Percentiles rank a stretch among this genome's conserved stretches.
phyloP scores from a whole-genome alignment of 2,113 vertebrate species.

The Sciurus niger region DNA sequence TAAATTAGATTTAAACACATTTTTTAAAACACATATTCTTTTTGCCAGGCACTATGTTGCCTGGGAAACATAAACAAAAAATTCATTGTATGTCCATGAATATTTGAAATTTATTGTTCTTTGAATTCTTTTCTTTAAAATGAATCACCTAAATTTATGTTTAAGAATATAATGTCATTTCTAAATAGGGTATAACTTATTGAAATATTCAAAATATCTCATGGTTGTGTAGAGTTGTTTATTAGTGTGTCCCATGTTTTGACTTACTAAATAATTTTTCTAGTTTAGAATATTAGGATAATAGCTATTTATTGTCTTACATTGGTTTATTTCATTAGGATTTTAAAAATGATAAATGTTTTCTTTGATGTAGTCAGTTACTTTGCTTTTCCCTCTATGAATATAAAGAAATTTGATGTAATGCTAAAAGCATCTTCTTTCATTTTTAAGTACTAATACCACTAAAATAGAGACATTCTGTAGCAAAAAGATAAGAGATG shows the following conservation, averaged over 20 bases:
- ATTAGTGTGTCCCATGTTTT: neutral
- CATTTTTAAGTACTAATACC: neutral
- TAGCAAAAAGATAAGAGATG: neutral
- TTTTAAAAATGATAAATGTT: conserved; percentile 17
- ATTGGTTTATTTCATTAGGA: conserved; percentile 41
- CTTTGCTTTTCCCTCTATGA: neutral
- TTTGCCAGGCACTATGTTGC: neutral
- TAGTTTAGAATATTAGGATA: conserved; percentile 16
- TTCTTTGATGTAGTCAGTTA: conserved; percentile 9
- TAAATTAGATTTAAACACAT: neutral
- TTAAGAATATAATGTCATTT: conserved; percentile 40
- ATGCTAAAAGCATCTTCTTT: conserved; percentile 5
- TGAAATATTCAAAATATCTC: neutral
- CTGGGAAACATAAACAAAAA: neutral
- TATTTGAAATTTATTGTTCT: conserved; percentile 49
- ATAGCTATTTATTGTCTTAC: conserved; percentile 2
- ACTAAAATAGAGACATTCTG: neutral
- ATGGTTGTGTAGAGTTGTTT: neutral
- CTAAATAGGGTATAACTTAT: neutral
- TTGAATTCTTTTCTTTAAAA: neutral
- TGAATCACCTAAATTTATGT: neutral
- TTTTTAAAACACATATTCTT: neutral
- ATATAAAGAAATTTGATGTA: neutral
- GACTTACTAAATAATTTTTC: neutral
- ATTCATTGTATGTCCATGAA: neutral